A percentile compares a stretch with the other conserved stretches of the same genome.
phyloP scores from a whole-genome alignment of 2,888 invertebrate genomes.

The Notodonta dromedarius region DNA sequence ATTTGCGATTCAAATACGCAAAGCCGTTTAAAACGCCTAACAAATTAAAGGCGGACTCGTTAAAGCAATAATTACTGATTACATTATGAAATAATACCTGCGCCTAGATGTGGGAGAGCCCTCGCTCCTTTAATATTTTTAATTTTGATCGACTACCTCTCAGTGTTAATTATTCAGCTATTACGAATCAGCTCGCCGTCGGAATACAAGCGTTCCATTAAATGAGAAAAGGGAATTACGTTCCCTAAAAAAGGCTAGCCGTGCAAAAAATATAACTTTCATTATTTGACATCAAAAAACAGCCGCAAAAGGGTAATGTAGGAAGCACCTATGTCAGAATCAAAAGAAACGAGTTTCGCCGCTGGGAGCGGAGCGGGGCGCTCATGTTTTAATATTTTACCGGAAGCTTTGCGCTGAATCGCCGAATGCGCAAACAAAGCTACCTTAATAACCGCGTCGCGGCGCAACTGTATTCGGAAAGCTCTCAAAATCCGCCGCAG shows the following conservation, averaged over 20 bases:
- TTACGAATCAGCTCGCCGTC: slow-evolving; percentile 8
- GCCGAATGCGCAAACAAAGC: slow-evolving; percentile 76
- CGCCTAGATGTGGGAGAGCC: slow-evolving; percentile 43
- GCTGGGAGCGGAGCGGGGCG: slow-evolving; percentile 52
- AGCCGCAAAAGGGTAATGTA: slow-evolving; percentile 26
- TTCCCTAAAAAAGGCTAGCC: slow-evolving; percentile 10
- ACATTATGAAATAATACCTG: slow-evolving; percentile 75
- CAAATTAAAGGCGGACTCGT: slow-evolving; percentile 83
- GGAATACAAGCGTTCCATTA: slow-evolving; percentile 6
- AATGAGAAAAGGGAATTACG: not conserved
- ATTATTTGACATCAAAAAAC: slow-evolving; percentile 12
- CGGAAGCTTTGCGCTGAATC: slow-evolving; percentile 65
- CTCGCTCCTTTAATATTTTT: slow-evolving; percentile 24
- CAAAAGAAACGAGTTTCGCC: slow-evolving; percentile 45
- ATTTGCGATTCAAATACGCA: slow-evolving; percentile 84
- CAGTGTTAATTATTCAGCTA: slow-evolving; percentile 11
- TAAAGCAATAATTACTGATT: slow-evolving; percentile 83
- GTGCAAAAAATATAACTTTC: slow-evolving; percentile 16
- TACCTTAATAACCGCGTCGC: slow-evolving; percentile 74
- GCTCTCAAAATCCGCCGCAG: slow-evolving; percentile 70
- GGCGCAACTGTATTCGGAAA: slow-evolving; percentile 62
- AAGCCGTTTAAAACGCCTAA: slow-evolving; percentile 84
- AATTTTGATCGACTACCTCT: slow-evolving; percentile 22
- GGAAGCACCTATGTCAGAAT: slow-evolving; percentile 29
- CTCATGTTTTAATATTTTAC: slow-evolving; percentile 77